Base-by-base conservation (phyloP, 2,797 vertebrate genomes). In the Argya squamiceps region DNA sequence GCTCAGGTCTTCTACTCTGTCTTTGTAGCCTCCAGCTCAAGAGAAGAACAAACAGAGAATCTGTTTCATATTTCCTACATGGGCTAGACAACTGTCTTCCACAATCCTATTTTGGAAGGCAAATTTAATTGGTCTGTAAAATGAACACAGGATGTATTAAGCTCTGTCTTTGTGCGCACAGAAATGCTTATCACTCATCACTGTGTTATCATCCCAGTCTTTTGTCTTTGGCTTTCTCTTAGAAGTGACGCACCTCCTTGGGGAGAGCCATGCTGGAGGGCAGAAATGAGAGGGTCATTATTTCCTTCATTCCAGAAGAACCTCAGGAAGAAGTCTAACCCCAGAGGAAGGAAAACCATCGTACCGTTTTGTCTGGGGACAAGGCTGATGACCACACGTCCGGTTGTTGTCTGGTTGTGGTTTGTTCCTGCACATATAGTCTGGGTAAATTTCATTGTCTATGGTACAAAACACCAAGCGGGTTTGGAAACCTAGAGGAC, bases 401-500 rank as follows among this genome's bases (percentile, higher is more conserved):
- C 98, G 98, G 96, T 98, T 99, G 95, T 95, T 98, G 36, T 98
- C 97, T 2, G 99, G 99, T 7, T 97, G 98, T 1, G 97, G 98
- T 92, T 98, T 98, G 49, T 93, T 98, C 41, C 98, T 98, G 87
- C 99, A 99, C 96, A 99, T 97, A 56, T 98, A 98, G 89, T 99
- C 99, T 0, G 99, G 98, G 84, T 99, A 99, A 63, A 98, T 98
- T 97, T 99, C 99, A 10, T 98, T 99, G 94, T 99, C 99, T 9
- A 98, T 97, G 88, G 98, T 98, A 92, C 99, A 99, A 97, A 99
- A 99, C 60, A 99, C 99, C 49, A 97, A 91, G 10, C 99, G 99
- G 4, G 99, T 98, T 80, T 99, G 99, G 97, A 98, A 99, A 79
- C 99, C 99, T 99, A 47, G 43, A 64, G 53, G 41, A 81, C 62